Percentiles rank a stretch among this genome's conserved stretches.
phyloP scores from a whole-genome alignment of 2,797 vertebrate genomes.

The Petrocephalus schoutedeni region DNA sequence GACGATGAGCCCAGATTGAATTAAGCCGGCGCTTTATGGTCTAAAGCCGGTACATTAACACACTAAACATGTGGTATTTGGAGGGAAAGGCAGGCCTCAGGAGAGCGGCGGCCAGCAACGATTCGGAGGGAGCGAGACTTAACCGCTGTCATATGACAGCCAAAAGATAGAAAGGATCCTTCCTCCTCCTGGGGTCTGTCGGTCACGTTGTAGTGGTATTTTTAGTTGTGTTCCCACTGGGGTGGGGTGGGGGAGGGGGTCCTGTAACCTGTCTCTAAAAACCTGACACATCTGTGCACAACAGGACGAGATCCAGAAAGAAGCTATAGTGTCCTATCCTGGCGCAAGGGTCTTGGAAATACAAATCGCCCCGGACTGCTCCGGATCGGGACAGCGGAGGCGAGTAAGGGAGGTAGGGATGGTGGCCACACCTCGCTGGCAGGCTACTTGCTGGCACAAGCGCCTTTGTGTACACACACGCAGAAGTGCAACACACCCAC shows the following conservation, averaged over 20 bases:
- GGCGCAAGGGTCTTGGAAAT: constrained; percentile 65
- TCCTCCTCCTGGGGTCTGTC: background rate
- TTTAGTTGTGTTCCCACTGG: constrained; percentile 3
- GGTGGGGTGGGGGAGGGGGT: background rate
- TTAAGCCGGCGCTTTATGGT: background rate
- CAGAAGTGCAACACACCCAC: constrained; percentile 13
- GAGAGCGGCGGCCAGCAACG: background rate
- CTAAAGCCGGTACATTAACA: background rate
- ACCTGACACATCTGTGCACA: constrained; percentile 24
- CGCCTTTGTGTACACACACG: constrained; percentile 28
- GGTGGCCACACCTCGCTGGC: constrained; percentile 15
- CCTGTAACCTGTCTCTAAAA: constrained; percentile 24
- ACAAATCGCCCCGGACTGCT: constrained; percentile 65
- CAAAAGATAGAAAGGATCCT: background rate
- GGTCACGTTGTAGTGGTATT: background rate
- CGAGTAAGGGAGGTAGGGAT: constrained; percentile 49
- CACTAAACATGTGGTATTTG: background rate
- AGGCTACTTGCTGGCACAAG: constrained; percentile 8
- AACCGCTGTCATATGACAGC: background rate
- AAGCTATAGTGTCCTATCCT: constrained; percentile 57
- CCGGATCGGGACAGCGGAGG: constrained; percentile 52
- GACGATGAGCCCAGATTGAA: background rate
- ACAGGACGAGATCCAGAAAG: constrained; percentile 17
- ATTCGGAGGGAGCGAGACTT: background rate
- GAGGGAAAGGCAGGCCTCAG: background rate